These are phyloP conservation scores for Fulica atra DNA, from an alignment of 2,113 vertebrate species.

Conservation along the genomic window DNA sequence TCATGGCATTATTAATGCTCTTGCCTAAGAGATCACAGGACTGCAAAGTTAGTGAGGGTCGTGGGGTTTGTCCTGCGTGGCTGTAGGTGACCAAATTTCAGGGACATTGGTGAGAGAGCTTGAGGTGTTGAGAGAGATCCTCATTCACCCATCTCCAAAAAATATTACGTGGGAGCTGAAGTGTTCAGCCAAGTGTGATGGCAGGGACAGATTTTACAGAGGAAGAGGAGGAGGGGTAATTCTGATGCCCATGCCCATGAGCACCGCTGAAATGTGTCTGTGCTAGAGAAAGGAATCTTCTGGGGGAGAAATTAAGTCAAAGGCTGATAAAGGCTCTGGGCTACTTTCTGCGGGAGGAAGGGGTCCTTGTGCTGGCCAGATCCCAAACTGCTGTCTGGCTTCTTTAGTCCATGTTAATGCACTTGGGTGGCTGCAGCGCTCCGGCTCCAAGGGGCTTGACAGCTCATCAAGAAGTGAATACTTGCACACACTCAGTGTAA, in stretches of 20 bases:
- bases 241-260: background rate
- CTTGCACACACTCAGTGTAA: fast-evolving
- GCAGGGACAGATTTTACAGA: background rate
- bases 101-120: background rate
- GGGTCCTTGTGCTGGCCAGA: background rate
- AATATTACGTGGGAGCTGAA: background rate
- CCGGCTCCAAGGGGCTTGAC: fast-evolving
- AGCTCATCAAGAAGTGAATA: background rate
- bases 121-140: background rate
- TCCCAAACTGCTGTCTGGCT: background rate
- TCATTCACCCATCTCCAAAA: background rate
- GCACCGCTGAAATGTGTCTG: too few relatives aligned
- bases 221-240: background rate
- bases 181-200: background rate
- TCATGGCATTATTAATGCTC: background rate
- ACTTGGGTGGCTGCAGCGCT: background rate
- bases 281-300: background rate
- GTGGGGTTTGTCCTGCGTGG: background rate
- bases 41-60: background rate
- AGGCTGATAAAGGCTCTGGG: background rate
- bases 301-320: background rate
- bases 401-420: background rate
- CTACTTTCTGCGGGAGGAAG: background rate
- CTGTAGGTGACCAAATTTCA: background rate
- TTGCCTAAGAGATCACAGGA: background rate